A percentile compares a stretch with the other conserved stretches of the same genome.
phyloP scores from a whole-genome alignment of 1,140 invertebrate genomes.

The Hycleus phaleratus region DNA sequence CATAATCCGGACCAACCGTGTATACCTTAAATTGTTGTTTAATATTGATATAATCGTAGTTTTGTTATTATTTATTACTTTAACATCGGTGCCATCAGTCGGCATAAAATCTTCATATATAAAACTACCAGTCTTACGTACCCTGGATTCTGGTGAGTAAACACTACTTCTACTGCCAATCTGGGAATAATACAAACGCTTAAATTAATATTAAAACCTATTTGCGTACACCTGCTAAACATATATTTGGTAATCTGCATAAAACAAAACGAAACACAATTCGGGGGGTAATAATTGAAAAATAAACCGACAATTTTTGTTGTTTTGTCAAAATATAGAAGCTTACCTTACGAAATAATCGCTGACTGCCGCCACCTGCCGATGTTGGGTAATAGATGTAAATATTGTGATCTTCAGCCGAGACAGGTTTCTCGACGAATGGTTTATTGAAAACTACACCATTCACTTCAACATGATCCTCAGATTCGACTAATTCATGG shows the following conservation, averaged over 20 bases:
- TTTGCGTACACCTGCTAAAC: conserved; percentile 17
- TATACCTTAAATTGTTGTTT: conserved; percentile 57
- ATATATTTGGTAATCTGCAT: conserved; percentile 10
- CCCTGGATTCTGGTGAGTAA: conserved; percentile 92
- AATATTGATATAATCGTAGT: too few species aligned
- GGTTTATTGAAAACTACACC: conserved; percentile 97
- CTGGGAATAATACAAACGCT: conserved; percentile 46
- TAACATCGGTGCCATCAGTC: conserved; percentile 93
- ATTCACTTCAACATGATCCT: conserved; percentile 98
- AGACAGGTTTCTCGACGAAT: conserved; percentile 98
- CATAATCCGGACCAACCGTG: conserved; percentile 95
- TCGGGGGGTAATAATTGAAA: neutral
- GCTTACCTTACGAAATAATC: conserved; percentile 92
- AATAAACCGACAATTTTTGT: too few species aligned
- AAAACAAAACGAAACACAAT: conserved; percentile 1
- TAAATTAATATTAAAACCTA: conserved; percentile 18
- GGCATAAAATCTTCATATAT: conserved; percentile 99
- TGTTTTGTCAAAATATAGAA: conserved; percentile 15
- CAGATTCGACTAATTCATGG: conserved; percentile 89
- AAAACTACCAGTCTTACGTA: conserved; percentile 94
- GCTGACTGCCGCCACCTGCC: conserved; percentile 94
- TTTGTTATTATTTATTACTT: conserved; percentile 45
- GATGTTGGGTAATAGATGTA: conserved; percentile 99
- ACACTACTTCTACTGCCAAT: conserved; percentile 97
- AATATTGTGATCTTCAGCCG: conserved; percentile 99